Percentiles rank a stretch among this genome's conserved stretches.
Evolutionary conservation across 2,113 vertebrate genomes (phyloP).

Genomic region (Tonatia bakeri): DNA sequence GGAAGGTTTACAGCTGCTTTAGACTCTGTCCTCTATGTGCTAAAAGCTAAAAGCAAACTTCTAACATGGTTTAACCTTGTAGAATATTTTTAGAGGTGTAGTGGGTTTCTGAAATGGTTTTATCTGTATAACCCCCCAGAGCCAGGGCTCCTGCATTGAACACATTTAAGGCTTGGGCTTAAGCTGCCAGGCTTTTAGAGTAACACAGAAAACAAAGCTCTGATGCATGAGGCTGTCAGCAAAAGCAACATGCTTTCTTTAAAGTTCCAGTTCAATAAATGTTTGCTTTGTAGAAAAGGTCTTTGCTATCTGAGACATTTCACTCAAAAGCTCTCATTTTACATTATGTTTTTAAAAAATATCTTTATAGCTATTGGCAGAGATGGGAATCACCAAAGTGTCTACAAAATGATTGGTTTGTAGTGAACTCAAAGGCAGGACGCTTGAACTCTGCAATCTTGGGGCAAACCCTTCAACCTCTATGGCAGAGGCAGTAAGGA

Average conservation of each 20-base stretch:
- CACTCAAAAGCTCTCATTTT: constrained; percentile 31
- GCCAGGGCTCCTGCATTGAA: neutral
- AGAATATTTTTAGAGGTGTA: constrained; percentile 32
- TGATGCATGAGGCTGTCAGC: constrained; percentile 34
- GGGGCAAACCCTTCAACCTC: neutral
- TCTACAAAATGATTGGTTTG: neutral
- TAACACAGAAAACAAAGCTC: constrained; percentile 47
- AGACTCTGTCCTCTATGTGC: neutral
- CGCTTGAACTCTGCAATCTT: neutral
- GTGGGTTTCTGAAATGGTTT: constrained; percentile 45
- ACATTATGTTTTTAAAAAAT: neutral
- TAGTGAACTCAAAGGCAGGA: constrained; percentile 3
- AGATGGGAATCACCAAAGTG: neutral
- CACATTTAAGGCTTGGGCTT: constrained; percentile 41
- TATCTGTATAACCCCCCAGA: constrained; percentile 14
- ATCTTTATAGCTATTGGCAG: neutral
- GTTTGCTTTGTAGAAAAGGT: constrained; percentile 36
- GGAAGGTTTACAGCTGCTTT: neutral
- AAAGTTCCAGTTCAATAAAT: constrained; percentile 56
- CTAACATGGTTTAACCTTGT: constrained; percentile 53
- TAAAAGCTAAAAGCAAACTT: constrained; percentile 57
- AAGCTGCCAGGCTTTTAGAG: constrained; percentile 36
- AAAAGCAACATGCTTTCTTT: constrained; percentile 49
- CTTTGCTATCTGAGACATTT: constrained; percentile 42
- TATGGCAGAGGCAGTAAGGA: neutral